phyloP scores from a whole-genome alignment of 1,140 invertebrate species.

The Bemisia tabaci region DNA sequence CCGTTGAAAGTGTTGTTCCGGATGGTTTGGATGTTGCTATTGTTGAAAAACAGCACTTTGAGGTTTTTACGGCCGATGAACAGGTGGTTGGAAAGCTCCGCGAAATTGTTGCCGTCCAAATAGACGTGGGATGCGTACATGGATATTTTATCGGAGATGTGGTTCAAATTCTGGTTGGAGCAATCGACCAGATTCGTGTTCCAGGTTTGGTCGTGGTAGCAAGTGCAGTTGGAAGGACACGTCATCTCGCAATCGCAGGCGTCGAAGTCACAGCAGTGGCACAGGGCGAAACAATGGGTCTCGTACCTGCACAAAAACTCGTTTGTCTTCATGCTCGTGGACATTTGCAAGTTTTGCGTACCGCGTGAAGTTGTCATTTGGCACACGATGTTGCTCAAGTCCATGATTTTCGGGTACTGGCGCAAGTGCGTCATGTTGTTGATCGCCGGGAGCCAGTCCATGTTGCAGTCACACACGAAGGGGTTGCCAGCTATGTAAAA shows the following conservation, averaged over 20 bases:
- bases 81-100: conserved; percentile 68
- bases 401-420: conserved; percentile 73
- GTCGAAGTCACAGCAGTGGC: conserved; percentile 88
- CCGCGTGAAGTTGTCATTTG: conserved; percentile 60
- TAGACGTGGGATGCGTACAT: conserved; percentile 90
- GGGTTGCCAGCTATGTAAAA: conserved; percentile 81
- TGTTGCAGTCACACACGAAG: conserved; percentile 80
- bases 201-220: conserved; percentile 85
- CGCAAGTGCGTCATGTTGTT: conserved; percentile 66
- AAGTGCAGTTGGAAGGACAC: conserved; percentile 79
- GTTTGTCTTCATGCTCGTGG: conserved; percentile 45
- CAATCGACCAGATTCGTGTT: conserved; percentile 85
- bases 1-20: conserved; percentile 88
- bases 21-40: conserved; percentile 67
- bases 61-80: conserved; percentile 87
- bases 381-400: conserved; percentile 72
- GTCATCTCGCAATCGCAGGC: conserved; percentile 93
- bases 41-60: conserved; percentile 70
- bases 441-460: conserved; percentile 80
- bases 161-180: conserved; percentile 53
- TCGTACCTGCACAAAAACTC: conserved; percentile 84
- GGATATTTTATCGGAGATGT: conserved; percentile 70
- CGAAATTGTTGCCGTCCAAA: conserved; percentile 76
- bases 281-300: conserved; percentile 82
- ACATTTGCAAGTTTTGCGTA: conserved; percentile 48